These are phyloP conservation scores for Lacerta viridis DNA, from an alignment of 2,797 vertebrate genomes.

Conservation along the genomic window DNA sequence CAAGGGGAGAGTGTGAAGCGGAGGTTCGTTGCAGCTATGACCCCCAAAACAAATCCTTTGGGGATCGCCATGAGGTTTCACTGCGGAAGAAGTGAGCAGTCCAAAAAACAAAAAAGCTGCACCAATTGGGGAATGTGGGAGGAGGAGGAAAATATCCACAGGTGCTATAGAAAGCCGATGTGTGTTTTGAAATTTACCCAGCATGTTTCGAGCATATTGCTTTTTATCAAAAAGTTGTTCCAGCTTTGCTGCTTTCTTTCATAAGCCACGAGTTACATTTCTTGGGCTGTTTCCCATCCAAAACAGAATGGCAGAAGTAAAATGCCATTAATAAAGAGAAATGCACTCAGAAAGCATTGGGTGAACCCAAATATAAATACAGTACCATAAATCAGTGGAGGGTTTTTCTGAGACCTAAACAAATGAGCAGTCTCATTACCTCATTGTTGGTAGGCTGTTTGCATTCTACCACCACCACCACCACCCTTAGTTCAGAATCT, in stretches of 20 bases:
- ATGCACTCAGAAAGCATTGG: neutral
- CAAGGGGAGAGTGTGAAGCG: no score
- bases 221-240: neutral
- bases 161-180: neutral
- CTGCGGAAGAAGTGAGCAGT: constrained; percentile 85
- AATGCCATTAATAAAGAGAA: neutral
- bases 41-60: constrained; percentile 91
- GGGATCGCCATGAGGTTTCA: constrained; percentile 93
- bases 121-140: no score
- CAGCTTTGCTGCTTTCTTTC: neutral
- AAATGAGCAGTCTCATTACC: neutral
- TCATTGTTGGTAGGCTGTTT: neutral
- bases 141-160: neutral
- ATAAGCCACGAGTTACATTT: neutral
- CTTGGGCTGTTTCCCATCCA: neutral
- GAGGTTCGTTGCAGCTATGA: constrained; percentile 81
- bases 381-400: neutral
- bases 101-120: neutral
- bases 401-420: neutral
- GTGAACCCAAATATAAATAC: neutral
- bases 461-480: neutral
- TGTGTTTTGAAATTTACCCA: neutral
- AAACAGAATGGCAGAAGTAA: neutral
- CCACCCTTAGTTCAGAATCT: neutral
- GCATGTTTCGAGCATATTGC: neutral